Evolutionary conservation across 2,888 invertebrate genomes (phyloP), one percentile per base, ranked within the genome.

Genomic region (Macrophya alboannulata): DNA sequence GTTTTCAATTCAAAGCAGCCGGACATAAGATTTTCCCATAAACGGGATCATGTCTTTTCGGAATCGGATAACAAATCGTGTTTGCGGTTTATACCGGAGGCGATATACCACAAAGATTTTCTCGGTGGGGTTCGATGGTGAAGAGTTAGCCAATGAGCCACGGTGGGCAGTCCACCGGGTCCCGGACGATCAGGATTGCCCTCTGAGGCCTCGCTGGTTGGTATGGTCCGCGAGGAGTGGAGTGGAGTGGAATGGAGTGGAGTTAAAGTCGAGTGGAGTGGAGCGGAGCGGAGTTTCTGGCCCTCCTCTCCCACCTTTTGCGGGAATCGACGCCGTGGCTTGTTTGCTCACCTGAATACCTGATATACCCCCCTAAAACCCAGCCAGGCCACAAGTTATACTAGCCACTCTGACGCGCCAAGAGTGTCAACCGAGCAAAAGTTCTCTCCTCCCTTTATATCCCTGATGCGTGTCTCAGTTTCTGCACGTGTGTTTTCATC

Each of bases 131-230:
- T 40, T 31, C 72, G 68, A 84, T 71, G 82, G 65, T 45, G 55
- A 87, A 86, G 90, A 90, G 90, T 91, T 89, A 91, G 90, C 92
- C 92, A 92, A 92, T 92, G 91, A 91, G 92, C 91, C 92, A 90
- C 91, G 87, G 92, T 92, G 92, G 92, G 92, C 92, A 91, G 92
- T 92, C 91, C 92, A 87, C 90, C 89, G 89, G 21, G 62, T 81
- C 81, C 81, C 81, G 81, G 81, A 62, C 43, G 59, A 81, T 59
- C 81, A 31, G 81, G 62, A 51, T 81, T 21, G 59, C 81, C 62
- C 62, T 62, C 62, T 25, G 77, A 81, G 81, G 40, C 81, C 40
- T 40, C 81, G 21, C 62, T 81, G 81, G 81, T 81, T 81, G 81
- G 81, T 62, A 81, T 81, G 62, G 81, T 81, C 81, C 59, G 81